Evolutionary conservation across 2,888 invertebrate species (phyloP).

Genomic region (Eristalis arbustorum): DNA sequence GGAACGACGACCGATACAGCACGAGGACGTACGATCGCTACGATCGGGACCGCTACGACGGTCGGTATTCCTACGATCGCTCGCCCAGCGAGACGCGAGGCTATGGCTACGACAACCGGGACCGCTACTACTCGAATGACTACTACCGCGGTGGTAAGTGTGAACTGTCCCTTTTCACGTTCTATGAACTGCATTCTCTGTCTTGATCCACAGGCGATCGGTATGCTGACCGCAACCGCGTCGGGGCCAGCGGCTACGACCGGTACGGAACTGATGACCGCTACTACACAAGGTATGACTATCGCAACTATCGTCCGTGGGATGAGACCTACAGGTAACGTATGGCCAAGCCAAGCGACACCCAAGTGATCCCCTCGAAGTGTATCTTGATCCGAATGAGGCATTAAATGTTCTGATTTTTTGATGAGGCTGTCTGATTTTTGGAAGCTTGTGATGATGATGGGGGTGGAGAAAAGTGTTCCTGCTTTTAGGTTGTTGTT

Average conservation of each 20-base stretch:
- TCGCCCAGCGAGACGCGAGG: constrained; percentile 73
- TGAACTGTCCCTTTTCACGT: neutral
- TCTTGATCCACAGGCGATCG: constrained; percentile 74
- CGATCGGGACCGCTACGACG: constrained; percentile 72
- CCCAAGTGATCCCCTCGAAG: neutral
- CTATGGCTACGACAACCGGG: constrained; percentile 78
- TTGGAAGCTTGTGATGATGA: neutral
- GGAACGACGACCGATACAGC: constrained; percentile 75
- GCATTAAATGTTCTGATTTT: no score
- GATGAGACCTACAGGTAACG: constrained; percentile 80
- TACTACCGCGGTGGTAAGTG: constrained; percentile 71
- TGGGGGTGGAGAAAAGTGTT: no score
- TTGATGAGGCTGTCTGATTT: no score
- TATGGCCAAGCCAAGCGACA: constrained; percentile 22
- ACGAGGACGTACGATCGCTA: constrained; percentile 76
- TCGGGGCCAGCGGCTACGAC: constrained; percentile 74
- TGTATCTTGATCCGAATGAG: neutral
- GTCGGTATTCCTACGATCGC: constrained; percentile 70
- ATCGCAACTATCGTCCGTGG: constrained; percentile 79
- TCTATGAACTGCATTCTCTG: neutral
- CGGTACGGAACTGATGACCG: constrained; percentile 77
- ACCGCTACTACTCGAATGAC: constrained; percentile 74
- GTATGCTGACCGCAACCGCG: constrained; percentile 76
- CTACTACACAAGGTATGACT: constrained; percentile 78
- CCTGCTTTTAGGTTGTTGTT: no score